Evolutionary conservation across 2,113 vertebrate genomes (phyloP).

Genomic region (Dunckerocampus dactyliophorus): DNA sequence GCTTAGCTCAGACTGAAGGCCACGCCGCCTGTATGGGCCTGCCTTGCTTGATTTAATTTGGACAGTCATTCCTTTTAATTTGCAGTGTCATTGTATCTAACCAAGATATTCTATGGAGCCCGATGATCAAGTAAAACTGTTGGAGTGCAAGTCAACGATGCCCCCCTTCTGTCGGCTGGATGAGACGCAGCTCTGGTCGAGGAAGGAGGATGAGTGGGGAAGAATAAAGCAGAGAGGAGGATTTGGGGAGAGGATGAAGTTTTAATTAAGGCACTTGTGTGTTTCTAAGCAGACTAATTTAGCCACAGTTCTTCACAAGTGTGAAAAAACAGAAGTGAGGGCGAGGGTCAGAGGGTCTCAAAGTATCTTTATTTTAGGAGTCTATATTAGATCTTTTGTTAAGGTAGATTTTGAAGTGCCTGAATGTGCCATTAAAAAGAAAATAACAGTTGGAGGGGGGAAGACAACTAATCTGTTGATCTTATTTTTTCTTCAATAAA

Average conservation of each 20-base stretch:
- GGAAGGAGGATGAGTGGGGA: slow-evolving; percentile 44
- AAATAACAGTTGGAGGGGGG: slow-evolving; percentile 35
- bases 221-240: slow-evolving; percentile 45
- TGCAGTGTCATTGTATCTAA: slow-evolving; percentile 73
- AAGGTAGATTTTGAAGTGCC: slow-evolving; percentile 33
- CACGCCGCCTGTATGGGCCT: slow-evolving; percentile 40
- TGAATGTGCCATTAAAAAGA: slow-evolving; percentile 51
- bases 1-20: slow-evolving; percentile 37
- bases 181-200: slow-evolving; percentile 43
- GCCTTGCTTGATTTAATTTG: slow-evolving; percentile 72
- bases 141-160: slow-evolving; percentile 70
- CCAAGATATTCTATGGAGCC: slow-evolving; percentile 61
- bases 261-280: slow-evolving; percentile 70
- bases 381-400: slow-evolving; percentile 61
- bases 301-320: slow-evolving; percentile 62
- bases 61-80: slow-evolving; percentile 72
- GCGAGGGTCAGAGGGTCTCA: slow-evolving; percentile 28
- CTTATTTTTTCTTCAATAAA: slow-evolving; percentile 9
- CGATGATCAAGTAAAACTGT: slow-evolving; percentile 58
- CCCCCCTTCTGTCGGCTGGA: slow-evolving; percentile 48
- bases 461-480: slow-evolving; percentile 12
- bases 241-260: slow-evolving; percentile 57
- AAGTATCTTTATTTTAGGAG: slow-evolving; percentile 24
- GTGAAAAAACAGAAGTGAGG: slow-evolving; percentile 57
- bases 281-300: slow-evolving; percentile 62